Evolutionary conservation across 2,797 vertebrate species (phyloP).

Genomic region (Streptopelia turtur): DNA sequence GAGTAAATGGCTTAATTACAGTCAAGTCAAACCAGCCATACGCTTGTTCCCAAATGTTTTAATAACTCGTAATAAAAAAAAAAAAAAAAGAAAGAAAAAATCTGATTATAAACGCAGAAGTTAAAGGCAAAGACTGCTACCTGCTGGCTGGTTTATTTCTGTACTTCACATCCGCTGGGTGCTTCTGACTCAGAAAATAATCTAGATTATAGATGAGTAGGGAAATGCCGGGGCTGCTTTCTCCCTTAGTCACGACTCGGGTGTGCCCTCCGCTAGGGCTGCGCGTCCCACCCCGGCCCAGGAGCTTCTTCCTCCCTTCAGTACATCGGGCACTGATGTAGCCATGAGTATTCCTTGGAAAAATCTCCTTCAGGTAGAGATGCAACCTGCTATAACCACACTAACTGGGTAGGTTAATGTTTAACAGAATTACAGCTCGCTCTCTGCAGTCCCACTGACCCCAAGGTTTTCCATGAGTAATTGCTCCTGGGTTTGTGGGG

Average conservation of each 20-base stretch:
- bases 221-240: not conserved
- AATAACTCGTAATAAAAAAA: not conserved
- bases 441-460: not conserved
- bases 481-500: not conserved
- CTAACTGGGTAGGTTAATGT: not conserved
- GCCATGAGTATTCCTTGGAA: not conserved
- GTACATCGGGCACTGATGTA: not conserved
- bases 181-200: not conserved
- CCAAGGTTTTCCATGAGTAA: not conserved
- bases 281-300: not conserved
- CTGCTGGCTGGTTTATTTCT: not conserved
- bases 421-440: not conserved
- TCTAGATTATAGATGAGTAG: not conserved
- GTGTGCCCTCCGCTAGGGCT: not conserved
- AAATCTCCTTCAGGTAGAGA: not conserved
- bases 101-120: not conserved
- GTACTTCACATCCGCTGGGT: not conserved
- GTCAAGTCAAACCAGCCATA: constrained; percentile 16
- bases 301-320: fast-evolving
- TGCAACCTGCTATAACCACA: fast-evolving
- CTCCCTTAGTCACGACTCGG: not conserved
- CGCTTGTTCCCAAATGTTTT: not conserved
- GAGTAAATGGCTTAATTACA: not conserved
- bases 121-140: constrained; percentile 12
- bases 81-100: not conserved